These are phyloP conservation scores for Eugnorisma glareosa DNA, from an alignment of 2,888 invertebrate genomes.

Conservation along the genomic window DNA sequence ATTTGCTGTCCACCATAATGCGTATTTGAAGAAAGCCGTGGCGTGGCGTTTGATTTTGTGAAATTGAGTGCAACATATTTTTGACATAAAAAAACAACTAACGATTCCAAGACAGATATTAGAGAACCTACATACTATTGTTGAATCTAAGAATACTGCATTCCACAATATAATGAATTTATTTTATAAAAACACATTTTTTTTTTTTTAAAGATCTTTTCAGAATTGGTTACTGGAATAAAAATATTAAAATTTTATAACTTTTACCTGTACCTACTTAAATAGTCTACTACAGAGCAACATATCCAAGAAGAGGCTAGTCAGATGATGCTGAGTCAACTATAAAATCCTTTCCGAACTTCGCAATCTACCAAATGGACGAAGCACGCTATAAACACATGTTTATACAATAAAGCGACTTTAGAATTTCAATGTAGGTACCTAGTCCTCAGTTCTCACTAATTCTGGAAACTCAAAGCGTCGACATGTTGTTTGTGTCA, in stretches of 20 bases:
- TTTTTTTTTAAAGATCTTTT: background rate
- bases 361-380: slow-evolving; percentile 14
- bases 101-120: too few relatives aligned
- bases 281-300: background rate
- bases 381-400: background rate
- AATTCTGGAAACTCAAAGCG: slow-evolving; percentile 54
- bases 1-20: background rate
- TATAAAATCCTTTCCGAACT: slow-evolving; percentile 6
- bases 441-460: slow-evolving; percentile 42
- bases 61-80: background rate
- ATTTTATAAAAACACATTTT: background rate
- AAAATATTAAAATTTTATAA: background rate
- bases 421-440: slow-evolving; percentile 51
- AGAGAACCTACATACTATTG: background rate
- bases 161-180: background rate
- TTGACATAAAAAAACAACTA: background rate
- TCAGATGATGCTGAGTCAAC: background rate
- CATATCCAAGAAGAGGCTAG: background rate
- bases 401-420: slow-evolving; percentile 36
- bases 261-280: too few relatives aligned
- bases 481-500: slow-evolving; percentile 56
- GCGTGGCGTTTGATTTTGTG: background rate
- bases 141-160: background rate
- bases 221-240: too few relatives aligned
- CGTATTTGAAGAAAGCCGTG: slow-evolving; percentile 1